Evolutionary conservation across 2,113 vertebrate species (phyloP).

Genomic region (Dicerorhinus sumatrensis): DNA sequence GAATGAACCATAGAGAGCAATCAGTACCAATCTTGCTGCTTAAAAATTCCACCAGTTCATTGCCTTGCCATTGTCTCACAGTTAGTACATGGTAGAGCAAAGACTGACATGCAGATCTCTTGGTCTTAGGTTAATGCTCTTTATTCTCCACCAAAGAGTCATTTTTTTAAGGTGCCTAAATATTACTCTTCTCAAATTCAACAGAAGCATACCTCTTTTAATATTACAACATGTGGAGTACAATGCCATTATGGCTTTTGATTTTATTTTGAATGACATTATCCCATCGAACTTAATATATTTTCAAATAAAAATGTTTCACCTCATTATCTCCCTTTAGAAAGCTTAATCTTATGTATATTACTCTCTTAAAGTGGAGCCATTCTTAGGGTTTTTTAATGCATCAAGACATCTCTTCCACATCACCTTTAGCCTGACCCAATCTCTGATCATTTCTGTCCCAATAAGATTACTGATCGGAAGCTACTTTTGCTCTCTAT

Average conservation of each 20-base stretch:
- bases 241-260: neutral
- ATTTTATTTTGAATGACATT: neutral
- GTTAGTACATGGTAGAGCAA: neutral
- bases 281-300: neutral
- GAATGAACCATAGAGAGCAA: neutral
- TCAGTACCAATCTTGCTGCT: neutral
- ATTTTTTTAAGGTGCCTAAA: neutral
- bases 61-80: neutral
- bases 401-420: neutral
- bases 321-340: neutral
- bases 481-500: neutral
- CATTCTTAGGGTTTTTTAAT: neutral
- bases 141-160: rapidly evolving
- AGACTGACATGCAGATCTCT: neutral
- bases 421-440: neutral
- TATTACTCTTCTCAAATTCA: neutral
- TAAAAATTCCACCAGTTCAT: neutral
- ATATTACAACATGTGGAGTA: neutral
- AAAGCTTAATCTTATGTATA: neutral
- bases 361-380: neutral
- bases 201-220: neutral
- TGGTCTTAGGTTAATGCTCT: neutral
- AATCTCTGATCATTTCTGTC: neutral
- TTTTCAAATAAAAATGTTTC: neutral
- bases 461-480: neutral